phyloP scores from a whole-genome alignment of 2,888 invertebrate species.

The Sphecodes monilicornis region DNA sequence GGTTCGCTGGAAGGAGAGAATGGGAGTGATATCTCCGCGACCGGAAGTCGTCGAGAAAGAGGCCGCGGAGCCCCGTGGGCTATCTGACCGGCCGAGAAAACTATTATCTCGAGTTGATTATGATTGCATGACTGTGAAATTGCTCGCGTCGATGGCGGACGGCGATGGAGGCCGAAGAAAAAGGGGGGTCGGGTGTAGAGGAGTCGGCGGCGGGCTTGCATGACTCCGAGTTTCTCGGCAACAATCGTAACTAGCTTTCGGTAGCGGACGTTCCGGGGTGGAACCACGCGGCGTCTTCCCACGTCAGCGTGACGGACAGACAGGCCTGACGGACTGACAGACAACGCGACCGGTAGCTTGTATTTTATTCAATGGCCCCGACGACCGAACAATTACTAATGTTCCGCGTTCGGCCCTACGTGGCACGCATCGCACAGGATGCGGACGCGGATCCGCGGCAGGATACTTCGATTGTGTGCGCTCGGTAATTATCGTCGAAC shows the following conservation, averaged over 20 bases:
- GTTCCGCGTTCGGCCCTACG: constrained; percentile 69
- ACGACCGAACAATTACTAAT: constrained; percentile 83
- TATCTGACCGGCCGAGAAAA: constrained; percentile 67
- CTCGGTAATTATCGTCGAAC: constrained; percentile 80
- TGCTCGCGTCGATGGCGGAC: constrained; percentile 68
- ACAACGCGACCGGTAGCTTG: constrained; percentile 82
- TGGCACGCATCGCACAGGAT: constrained; percentile 77
- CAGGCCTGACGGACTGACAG: constrained; percentile 80
- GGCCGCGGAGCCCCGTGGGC: constrained; percentile 21
- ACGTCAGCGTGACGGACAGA: constrained; percentile 84
- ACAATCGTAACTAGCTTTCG: constrained; percentile 84
- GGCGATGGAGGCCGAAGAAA: constrained; percentile 42
- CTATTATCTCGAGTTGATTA: constrained; percentile 79
- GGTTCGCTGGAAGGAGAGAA: no score
- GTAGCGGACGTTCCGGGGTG: constrained; percentile 77
- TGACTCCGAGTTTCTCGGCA: constrained; percentile 82
- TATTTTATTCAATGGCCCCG: constrained; percentile 84
- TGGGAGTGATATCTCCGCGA: neutral
- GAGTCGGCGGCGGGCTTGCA: constrained; percentile 75
- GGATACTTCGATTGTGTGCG: constrained; percentile 80
- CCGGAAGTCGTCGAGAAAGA: constrained; percentile 38
- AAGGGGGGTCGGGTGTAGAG: constrained; percentile 21
- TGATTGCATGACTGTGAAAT: constrained; percentile 83
- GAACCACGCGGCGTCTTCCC: constrained; percentile 83
- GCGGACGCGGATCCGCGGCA: constrained; percentile 73